Evolutionary conservation across 2,888 invertebrate species (phyloP).

Genomic region (Epirrhoe tristata): DNA sequence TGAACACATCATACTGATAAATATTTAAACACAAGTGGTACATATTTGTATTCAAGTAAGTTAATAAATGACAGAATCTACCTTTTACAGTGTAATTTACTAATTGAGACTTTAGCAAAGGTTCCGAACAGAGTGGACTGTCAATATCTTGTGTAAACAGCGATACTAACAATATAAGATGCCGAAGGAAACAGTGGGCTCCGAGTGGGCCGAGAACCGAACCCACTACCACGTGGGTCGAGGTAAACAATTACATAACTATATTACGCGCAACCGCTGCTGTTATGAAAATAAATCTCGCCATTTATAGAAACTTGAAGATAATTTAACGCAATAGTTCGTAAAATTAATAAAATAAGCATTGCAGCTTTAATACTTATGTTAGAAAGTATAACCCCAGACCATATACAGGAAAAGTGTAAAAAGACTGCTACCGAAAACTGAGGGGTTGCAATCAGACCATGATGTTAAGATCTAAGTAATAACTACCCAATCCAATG

Average conservation of each 20-base stretch:
- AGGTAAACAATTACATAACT: conserved; percentile 68
- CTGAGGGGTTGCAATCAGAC: too few species aligned
- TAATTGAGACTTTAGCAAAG: background rate
- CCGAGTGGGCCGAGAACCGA: conserved; percentile 59
- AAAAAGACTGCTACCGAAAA: too few species aligned
- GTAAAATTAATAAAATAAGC: background rate
- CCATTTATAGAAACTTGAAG: conserved; percentile 26
- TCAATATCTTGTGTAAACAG: conserved; percentile 48
- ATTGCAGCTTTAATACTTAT: too few species aligned
- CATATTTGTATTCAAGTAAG: too few species aligned
- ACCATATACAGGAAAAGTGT: too few species aligned
- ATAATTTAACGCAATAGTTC: background rate
- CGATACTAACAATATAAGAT: conserved; percentile 56
- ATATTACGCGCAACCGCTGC: conserved; percentile 49
- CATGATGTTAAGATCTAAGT: too few species aligned
- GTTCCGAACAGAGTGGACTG: conserved; percentile 24
- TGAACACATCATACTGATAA: too few species aligned
- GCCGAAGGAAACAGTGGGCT: conserved; percentile 63
- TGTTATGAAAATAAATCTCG: conserved; percentile 32
- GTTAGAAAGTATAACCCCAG: too few species aligned
- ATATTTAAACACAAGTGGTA: too few species aligned
- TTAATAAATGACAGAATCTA: background rate
- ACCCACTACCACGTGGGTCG: conserved; percentile 63
- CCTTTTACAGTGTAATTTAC: too few species aligned
- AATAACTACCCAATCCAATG: too few species aligned